Base-by-base conservation (phyloP, 2,888 invertebrate species). In the Listrodromus nycthemerus region DNA sequence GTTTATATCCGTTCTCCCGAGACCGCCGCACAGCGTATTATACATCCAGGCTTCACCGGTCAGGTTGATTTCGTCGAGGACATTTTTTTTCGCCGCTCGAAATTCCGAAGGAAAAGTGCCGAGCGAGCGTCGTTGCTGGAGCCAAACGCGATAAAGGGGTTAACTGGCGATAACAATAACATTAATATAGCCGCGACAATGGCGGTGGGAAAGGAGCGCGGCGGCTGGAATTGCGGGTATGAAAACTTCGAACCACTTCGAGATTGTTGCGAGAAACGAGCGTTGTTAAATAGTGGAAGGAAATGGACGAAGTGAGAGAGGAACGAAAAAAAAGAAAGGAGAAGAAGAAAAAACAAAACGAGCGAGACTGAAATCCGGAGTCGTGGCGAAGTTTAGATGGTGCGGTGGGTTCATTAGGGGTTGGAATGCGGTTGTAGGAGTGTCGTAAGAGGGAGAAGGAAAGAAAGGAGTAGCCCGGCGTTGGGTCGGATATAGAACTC, bases 321-420 rank as follows among this genome's bases (percentile, higher is more conserved):
- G 27, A n/a, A 33, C 30, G 37, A 69, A 19, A 76, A 79, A 75
- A 81, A 66, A 65, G 69, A 83, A 37, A 8, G 8, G 2, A 0
- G 10, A 37, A 75, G 80, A 76, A 77, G 24, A 84, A 71, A 48
- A 37, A 52, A 41, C 41, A 41, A 41, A 63, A 61, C 50, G 27
- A 76, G 58, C 24, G 41, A 58, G 80, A 67, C 79, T 66, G 69
- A 87, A 41, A 84, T 84, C 85, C 85, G 79, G 77, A 81, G 82
- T 84, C 85, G 85, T 80, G 85, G 84, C 85, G 87, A 90, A 91
- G 89, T 91, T 91, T 89, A 71, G 75, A 76, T 71, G 80, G 83
- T 67, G 78, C 82, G 88, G 87, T 80, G 85, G 89, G 89, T 91
- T 91, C 89, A 91, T 91, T 91, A 90, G 89, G 86, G 87, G 87